Base-by-base conservation (phyloP, 2,888 invertebrate species). In the Phasia obesa region DNA sequence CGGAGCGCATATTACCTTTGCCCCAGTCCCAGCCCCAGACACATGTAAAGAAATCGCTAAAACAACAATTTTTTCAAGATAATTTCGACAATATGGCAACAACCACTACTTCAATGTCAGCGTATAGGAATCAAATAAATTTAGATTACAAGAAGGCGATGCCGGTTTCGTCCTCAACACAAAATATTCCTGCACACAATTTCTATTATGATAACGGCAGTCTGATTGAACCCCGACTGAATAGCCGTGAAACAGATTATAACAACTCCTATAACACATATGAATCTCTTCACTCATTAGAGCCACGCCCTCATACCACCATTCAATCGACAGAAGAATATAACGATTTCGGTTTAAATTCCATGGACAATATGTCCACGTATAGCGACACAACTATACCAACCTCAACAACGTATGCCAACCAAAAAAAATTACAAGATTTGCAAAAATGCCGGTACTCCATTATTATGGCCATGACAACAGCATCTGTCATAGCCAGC, bases 331-430 rank as follows among this genome's bases (percentile, higher is more conserved):
- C 88, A 23, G 83, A 88, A n/a, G 88, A 89, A 62, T 94, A 94
- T 90, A 94, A 94, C 90, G 84, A 76, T 19, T 95, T 94, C 90
- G 94, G 94, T 90, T 86, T 86, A 0, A 84, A 94, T 90, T 94
- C 94, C 90, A 85, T 80, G 44, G 82, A 73, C 44, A 55, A 84
- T 35, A 77, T 88, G 42, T 88, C 90, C 11, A 85, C 87, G 0
- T 89, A 87, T 55, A 89, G 88, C 51, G 90, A 89, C 15, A 73
- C 59, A 21, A 62, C 35, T 11, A 6, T 60, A 6, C 53, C 60
- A 35, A 44, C 21, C 6, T 85, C 78, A 19, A 84, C 81, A 25
- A 85, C 81, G 25, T 85, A 62, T 49, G 65, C 74, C 11, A 76
- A 71, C 21, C 80, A 83, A 44, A 67, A 75, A 47, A 81, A 80